Evolutionary conservation across 2,888 invertebrate genomes (phyloP).

Genomic region (Thelaira solivaga): DNA sequence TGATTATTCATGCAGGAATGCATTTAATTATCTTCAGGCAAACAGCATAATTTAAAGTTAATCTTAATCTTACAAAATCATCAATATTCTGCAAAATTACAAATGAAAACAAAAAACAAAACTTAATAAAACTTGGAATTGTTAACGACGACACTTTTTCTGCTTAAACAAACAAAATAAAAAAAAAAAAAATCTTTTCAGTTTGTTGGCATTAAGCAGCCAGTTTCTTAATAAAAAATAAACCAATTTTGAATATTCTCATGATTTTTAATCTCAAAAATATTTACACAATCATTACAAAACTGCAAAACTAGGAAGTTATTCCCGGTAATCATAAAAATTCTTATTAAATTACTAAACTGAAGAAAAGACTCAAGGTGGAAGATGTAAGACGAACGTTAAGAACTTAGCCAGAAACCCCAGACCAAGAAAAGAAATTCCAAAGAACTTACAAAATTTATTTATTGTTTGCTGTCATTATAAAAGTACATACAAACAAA

Average conservation of each 20-base stretch:
- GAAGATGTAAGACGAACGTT: constrained; percentile 6
- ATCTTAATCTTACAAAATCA: constrained; percentile 15
- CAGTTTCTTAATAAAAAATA: constrained; percentile 20
- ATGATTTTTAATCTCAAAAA: constrained; percentile 52
- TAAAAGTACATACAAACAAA: too few relatives aligned
- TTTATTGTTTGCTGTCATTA: constrained; percentile 57
- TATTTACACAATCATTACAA: constrained; percentile 50
- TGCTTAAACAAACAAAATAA: neutral
- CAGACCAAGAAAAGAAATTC: constrained; percentile 42
- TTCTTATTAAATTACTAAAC: constrained; percentile 61
- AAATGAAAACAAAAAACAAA: neutral
- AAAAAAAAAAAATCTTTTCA: neutral
- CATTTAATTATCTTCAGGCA: neutral
- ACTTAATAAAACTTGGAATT: too few relatives aligned
- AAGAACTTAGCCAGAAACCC: neutral
- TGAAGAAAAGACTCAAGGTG: neutral
- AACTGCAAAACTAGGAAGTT: constrained; percentile 57
- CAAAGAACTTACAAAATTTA: constrained; percentile 62
- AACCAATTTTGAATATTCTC: constrained; percentile 53
- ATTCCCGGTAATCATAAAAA: constrained; percentile 62
- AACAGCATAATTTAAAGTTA: neutral
- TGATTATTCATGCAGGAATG: too few relatives aligned
- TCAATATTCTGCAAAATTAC: constrained; percentile 16
- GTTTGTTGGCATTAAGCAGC: neutral
- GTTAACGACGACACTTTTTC: constrained; percentile 36